phyloP scores from a whole-genome alignment of 2,113 vertebrate genomes.

The Tachysurus vachellii region DNA sequence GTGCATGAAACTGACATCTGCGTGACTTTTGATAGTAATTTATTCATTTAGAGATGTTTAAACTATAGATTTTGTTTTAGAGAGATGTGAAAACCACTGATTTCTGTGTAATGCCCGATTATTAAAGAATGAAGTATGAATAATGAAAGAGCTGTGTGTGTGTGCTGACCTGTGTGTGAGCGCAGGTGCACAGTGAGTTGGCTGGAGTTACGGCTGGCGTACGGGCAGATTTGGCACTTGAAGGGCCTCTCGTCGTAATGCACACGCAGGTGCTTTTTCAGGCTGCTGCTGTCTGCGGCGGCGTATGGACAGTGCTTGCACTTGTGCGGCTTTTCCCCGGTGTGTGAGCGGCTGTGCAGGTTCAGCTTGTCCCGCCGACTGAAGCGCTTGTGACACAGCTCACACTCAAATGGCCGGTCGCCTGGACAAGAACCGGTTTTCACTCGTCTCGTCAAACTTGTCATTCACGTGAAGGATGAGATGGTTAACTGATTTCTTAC shows the following conservation, averaged over 20 bases:
- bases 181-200: slow-evolving; percentile 95
- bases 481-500: slow-evolving; percentile 58
- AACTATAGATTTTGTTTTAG: background rate
- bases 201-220: slow-evolving; percentile 95
- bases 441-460: background rate
- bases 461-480: background rate
- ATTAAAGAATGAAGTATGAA: background rate
- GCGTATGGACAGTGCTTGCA: slow-evolving; percentile 91
- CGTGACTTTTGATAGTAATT: background rate
- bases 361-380: slow-evolving; percentile 94
- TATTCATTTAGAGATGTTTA: background rate
- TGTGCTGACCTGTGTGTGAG: slow-evolving; percentile 79
- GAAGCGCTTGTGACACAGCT: slow-evolving; percentile 91
- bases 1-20: background rate
- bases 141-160: background rate
- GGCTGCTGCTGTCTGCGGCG: slow-evolving; percentile 93
- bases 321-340: slow-evolving; percentile 93
- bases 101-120: background rate
- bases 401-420: slow-evolving; percentile 94
- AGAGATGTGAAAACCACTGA: background rate
- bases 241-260: slow-evolving; percentile 94
- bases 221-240: slow-evolving; percentile 96
- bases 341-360: slow-evolving; percentile 93
- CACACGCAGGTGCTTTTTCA: slow-evolving; percentile 94
- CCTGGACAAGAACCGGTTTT: slow-evolving; percentile 68